Percentiles rank a stretch among this genome's conserved stretches.
Evolutionary conservation across 1,140 invertebrate genomes (phyloP).

Genomic region (Gonatopus flavifemur): DNA sequence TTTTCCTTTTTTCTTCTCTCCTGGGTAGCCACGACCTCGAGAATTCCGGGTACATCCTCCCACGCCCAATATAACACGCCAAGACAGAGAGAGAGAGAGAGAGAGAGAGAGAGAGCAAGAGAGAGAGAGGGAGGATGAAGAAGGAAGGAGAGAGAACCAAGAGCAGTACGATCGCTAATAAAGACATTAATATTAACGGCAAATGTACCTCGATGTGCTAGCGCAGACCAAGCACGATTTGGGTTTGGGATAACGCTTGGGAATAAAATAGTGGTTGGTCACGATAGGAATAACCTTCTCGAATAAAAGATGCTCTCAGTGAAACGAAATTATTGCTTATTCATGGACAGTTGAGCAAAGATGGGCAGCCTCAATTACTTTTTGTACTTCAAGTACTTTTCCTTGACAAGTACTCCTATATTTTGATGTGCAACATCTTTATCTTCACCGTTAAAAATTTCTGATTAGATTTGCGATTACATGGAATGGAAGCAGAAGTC

Average conservation of each 20-base stretch:
- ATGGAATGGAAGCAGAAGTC: too few species aligned
- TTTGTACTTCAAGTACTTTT: too few species aligned
- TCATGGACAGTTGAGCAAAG: constrained; percentile 29
- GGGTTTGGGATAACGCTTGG: constrained; percentile 45
- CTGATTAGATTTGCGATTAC: too few species aligned
- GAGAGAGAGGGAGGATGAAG: constrained; percentile 4
- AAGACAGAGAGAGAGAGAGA: constrained; percentile 14
- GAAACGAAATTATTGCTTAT: constrained; percentile 38
- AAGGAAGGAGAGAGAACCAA: constrained; percentile 28
- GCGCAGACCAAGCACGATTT: constrained; percentile 39
- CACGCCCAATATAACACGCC: too few species aligned
- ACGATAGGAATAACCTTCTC: constrained; percentile 43
- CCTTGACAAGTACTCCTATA: constrained; percentile 1
- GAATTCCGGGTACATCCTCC: too few species aligned
- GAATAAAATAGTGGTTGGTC: constrained; percentile 54
- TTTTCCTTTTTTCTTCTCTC: too few species aligned
- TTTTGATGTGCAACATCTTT: neutral
- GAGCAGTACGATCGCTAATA: constrained; percentile 43
- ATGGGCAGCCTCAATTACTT: too few species aligned
- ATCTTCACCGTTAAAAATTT: too few species aligned
- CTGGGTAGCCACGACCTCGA: too few species aligned
- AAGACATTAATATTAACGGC: constrained; percentile 55
- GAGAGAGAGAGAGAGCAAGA: constrained; percentile 20
- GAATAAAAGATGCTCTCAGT: constrained; percentile 38
- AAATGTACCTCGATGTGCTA: constrained; percentile 46